Evolutionary conservation across 2,888 invertebrate genomes (phyloP).

Genomic region (Drosophila crucigera): DNA sequence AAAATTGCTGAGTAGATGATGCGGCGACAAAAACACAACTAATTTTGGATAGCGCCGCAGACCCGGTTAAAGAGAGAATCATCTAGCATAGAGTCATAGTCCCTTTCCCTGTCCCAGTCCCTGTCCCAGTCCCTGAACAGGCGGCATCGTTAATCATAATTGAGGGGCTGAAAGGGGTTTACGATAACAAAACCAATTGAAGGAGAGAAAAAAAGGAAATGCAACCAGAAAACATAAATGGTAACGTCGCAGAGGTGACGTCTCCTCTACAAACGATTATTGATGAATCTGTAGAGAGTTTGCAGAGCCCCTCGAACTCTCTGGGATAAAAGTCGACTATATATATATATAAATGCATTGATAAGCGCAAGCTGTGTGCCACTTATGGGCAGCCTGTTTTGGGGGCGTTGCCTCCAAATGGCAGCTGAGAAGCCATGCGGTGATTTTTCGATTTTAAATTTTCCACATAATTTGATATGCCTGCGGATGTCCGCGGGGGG

Average conservation of each 20-base stretch:
- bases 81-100: not conserved
- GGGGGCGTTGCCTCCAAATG: constrained; percentile 3
- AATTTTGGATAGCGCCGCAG: constrained; percentile 62
- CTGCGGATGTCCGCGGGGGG: constrained; percentile 21
- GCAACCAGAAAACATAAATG: constrained; percentile 14
- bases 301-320: constrained; percentile 1
- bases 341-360: not conserved
- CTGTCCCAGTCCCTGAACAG: not conserved
- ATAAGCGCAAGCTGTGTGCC: constrained; percentile 22
- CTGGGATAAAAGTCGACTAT: constrained; percentile 3
- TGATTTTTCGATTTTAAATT: constrained; percentile 51
- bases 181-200: constrained; percentile 52
- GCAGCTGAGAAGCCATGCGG: constrained; percentile 43
- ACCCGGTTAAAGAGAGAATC: not conserved
- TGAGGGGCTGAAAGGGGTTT: constrained; percentile 60
- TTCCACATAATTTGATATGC: constrained; percentile 42
- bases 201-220: constrained; percentile 22
- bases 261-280: constrained; percentile 41
- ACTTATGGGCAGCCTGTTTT: not conserved
- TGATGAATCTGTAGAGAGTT: constrained; percentile 36
- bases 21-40: constrained; percentile 60
- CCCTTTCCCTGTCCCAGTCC: not conserved
- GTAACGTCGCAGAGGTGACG: constrained; percentile 5
- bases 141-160: constrained; percentile 72
- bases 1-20: constrained; percentile 55